phyloP scores from a whole-genome alignment of 30 jellyfish, hydroid and myxozoan species.

The Aurelia sp. region DNA sequence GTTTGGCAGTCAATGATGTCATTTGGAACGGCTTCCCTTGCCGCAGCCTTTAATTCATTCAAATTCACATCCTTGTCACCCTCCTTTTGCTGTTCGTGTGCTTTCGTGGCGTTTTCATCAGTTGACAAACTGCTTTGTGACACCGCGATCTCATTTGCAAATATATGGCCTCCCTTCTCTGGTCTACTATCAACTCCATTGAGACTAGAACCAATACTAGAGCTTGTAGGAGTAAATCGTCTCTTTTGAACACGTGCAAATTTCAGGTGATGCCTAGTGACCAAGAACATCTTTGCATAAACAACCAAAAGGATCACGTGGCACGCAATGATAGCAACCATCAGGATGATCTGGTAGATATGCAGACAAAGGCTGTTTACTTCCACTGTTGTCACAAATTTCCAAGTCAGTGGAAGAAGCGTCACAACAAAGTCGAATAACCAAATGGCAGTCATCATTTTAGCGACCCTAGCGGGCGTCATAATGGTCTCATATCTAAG shows the following conservation, averaged over 20 bases:
- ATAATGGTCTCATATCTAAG: slow-evolving; percentile 56
- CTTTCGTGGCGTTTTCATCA: too few species aligned
- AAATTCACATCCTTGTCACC: too few species aligned
- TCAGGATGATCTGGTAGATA: slow-evolving; percentile 45
- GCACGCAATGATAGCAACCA: not conserved
- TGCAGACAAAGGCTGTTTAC: slow-evolving; percentile 12
- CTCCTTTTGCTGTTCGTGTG: too few species aligned
- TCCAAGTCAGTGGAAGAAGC: slow-evolving; percentile 62
- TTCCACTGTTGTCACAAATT: not conserved
- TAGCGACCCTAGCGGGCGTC: slow-evolving; percentile 12
- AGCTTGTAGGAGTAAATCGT: too few species aligned
- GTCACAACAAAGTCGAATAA: slow-evolving; percentile 7
- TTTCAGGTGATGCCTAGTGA: slow-evolving; percentile 41
- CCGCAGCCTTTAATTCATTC: too few species aligned
- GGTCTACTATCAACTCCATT: not conserved
- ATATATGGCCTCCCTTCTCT: not conserved
- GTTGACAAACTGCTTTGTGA: too few species aligned
- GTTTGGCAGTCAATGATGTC: too few species aligned
- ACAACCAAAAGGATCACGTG: slow-evolving; percentile 32
- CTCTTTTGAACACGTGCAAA: too few species aligned
- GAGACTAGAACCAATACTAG: too few species aligned
- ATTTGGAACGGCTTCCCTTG: too few species aligned
- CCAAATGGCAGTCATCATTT: slow-evolving; percentile 50
- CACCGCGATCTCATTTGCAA: too few species aligned
- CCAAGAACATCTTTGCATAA: slow-evolving; percentile 36